phyloP scores from a whole-genome alignment of 2,113 vertebrate genomes.

The Plestiodon gilberti region DNA sequence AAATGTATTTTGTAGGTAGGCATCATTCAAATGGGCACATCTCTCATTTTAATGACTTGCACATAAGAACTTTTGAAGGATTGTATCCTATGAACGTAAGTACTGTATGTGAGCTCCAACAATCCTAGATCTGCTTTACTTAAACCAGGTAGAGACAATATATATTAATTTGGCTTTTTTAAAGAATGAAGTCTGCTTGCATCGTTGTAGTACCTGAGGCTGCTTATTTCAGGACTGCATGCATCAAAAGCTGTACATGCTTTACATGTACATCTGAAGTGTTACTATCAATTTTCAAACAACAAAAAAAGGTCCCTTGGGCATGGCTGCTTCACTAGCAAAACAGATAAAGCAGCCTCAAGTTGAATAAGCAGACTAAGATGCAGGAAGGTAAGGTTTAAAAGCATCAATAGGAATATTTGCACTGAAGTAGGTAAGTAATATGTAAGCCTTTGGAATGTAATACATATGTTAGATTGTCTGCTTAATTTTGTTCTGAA shows the following conservation, averaged over 20 bases:
- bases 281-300: background rate
- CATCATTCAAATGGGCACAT: background rate
- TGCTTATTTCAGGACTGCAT: background rate
- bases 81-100: background rate
- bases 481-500: background rate
- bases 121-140: constrained; percentile 15
- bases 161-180: constrained; percentile 39
- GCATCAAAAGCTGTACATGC: too few species aligned
- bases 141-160: constrained; percentile 5
- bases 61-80: background rate
- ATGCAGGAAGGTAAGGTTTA: background rate
- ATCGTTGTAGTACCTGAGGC: background rate
- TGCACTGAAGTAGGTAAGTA: constrained; percentile 16
- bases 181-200: constrained; percentile 46
- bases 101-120: accelerated
- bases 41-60: background rate
- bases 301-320: background rate
- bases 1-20: background rate
- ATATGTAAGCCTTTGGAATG: background rate
- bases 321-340: background rate
- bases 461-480: background rate
- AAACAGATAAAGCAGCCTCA: background rate
- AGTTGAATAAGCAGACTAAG: background rate
- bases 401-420: constrained; percentile 7
- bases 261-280: background rate